Evolutionary conservation across 2,113 vertebrate genomes (phyloP).

Genomic region (Bathybates hornii): DNA sequence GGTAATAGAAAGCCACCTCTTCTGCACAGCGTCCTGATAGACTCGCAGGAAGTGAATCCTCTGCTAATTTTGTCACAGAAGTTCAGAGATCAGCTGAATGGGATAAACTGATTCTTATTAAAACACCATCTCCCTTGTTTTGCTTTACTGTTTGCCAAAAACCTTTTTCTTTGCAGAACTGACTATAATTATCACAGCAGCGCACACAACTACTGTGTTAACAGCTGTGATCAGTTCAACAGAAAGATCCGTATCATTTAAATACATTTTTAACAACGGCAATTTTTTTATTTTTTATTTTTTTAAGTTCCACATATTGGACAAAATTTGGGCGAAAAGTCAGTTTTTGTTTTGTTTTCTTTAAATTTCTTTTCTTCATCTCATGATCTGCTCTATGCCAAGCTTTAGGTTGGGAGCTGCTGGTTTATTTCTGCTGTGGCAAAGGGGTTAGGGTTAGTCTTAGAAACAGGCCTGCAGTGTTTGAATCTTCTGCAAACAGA

Average conservation of each 20-base stretch:
- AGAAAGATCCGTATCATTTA: neutral
- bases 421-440: neutral
- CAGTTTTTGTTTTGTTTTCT: neutral
- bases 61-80: neutral
- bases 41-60: neutral
- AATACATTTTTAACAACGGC: rapidly evolving
- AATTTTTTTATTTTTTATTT: neutral
- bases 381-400: neutral
- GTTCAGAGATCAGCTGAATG: neutral
- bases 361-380: neutral
- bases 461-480: neutral
- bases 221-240: neutral
- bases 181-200: neutral
- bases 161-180: neutral
- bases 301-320: neutral
- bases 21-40: neutral
- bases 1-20: neutral
- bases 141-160: neutral
- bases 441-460: neutral
- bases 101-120: neutral
- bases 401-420: neutral
- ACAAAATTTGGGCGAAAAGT: neutral
- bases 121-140: neutral
- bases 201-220: neutral
- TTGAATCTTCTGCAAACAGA: neutral